Percentiles rank a stretch among this genome's conserved stretches.
Evolutionary conservation across 2,888 invertebrate species (phyloP).

Genomic region (Rhodophaea formosa): DNA sequence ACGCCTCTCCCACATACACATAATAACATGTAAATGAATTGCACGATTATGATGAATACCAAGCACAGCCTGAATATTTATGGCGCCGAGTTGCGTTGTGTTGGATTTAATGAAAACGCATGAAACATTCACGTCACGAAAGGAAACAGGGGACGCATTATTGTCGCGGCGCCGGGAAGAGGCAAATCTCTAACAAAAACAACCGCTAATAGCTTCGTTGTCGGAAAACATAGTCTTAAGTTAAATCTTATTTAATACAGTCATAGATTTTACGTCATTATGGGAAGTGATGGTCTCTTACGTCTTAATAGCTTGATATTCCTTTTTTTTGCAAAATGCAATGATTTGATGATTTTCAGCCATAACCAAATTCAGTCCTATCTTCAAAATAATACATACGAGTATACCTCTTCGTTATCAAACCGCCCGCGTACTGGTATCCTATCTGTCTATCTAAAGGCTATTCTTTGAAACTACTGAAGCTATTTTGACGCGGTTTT

Average conservation of each 20-base stretch:
- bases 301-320: too few relatives aligned
- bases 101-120: conserved; percentile 52
- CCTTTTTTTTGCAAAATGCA: too few relatives aligned
- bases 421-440: too few relatives aligned
- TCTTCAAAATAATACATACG: too few relatives aligned
- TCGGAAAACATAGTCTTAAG: neutral
- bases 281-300: too few relatives aligned
- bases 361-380: too few relatives aligned
- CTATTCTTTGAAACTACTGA: too few relatives aligned
- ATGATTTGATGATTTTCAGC: too few relatives aligned
- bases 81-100: conserved; percentile 38
- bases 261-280: too few relatives aligned
- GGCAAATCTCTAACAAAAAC: conserved; percentile 17
- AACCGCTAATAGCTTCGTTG: neutral
- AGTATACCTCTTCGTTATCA: too few relatives aligned
- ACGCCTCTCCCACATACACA: conserved; percentile 47
- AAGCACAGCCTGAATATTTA: conserved; percentile 65
- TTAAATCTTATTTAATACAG: neutral
- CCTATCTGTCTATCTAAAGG: too few relatives aligned
- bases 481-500: too few relatives aligned
- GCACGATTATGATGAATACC: conserved; percentile 66
- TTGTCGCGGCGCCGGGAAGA: conserved; percentile 24
- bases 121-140: conserved; percentile 47
- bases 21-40: conserved; percentile 72
- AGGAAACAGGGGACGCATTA: conserved; percentile 38